Evolutionary conservation across 2,113 vertebrate species (phyloP).

Genomic region (Alouatta palliata): DNA sequence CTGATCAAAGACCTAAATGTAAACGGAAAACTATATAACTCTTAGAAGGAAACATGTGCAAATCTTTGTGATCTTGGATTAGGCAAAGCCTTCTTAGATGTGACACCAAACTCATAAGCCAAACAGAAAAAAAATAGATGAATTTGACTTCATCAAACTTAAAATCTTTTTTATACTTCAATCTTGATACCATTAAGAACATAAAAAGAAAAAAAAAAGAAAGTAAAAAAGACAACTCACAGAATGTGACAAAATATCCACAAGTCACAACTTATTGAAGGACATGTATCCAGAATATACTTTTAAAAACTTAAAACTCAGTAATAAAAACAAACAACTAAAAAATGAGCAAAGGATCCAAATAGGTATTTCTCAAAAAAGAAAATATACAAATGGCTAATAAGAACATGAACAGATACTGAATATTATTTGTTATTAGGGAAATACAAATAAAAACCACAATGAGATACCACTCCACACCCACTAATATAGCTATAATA

Average conservation of each 20-base stretch:
- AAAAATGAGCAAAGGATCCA: constrained; percentile 1
- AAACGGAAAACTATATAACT: not conserved
- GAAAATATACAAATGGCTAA: not conserved
- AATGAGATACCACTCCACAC: not conserved
- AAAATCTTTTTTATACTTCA: not conserved
- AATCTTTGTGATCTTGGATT: not conserved
- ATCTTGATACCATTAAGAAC: not conserved
- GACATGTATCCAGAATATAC: not conserved
- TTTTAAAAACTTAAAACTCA: not conserved
- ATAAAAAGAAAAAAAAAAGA: not conserved
- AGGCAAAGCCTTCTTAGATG: not conserved
- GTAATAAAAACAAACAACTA: constrained; percentile 20
- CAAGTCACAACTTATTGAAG: not conserved
- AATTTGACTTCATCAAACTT: constrained; percentile 6
- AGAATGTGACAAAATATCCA: constrained; percentile 8
- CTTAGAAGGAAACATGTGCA: not conserved
- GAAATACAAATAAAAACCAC: constrained; percentile 34
- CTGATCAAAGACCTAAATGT: not conserved
- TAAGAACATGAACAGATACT: not conserved
- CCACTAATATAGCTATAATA: not conserved
- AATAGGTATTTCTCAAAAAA: not conserved
- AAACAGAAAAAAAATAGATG: not conserved
- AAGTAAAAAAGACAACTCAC: not conserved
- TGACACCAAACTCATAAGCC: not conserved
- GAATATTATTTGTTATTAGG: not conserved